These are phyloP conservation scores for Batillaria attramentaria DNA, from an alignment of 1,140 invertebrate species.

Conservation along the genomic window DNA sequence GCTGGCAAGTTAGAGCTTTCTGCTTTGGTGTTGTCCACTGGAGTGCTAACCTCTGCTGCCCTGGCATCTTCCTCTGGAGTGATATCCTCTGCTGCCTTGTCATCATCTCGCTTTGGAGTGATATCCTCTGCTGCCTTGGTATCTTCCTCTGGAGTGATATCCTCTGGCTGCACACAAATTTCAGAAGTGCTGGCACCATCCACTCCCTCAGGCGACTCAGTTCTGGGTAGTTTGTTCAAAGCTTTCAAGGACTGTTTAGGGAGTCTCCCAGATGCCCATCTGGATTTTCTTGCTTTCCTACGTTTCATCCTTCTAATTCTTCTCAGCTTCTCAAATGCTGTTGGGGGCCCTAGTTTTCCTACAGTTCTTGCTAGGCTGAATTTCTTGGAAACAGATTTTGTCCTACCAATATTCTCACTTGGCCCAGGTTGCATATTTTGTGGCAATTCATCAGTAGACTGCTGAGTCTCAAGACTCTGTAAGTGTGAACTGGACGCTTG, in stretches of 20 bases:
- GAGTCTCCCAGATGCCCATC: not conserved
- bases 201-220: not conserved
- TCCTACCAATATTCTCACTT: not conserved
- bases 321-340: not conserved
- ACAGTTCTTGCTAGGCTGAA: not conserved
- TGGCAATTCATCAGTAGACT: not conserved
- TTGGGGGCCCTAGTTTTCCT: not conserved
- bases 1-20: not conserved
- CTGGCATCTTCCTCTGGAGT: not conserved
- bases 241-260: constrained; percentile 2
- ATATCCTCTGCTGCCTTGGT: not conserved
- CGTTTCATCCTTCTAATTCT: not conserved
- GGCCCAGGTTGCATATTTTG: not conserved
- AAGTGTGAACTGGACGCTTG: no score
- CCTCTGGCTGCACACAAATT: not conserved
- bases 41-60: not conserved
- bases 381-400: not conserved
- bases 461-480: not conserved
- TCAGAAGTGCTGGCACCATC: no score
- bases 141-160: not conserved
- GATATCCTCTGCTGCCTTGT: not conserved
- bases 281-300: not conserved
- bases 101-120: not conserved
- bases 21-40: not conserved
- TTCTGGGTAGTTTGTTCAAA: not conserved